Conservation (phyloP, 2,888 invertebrate genomes). For the Polietes domitor region DNA sequence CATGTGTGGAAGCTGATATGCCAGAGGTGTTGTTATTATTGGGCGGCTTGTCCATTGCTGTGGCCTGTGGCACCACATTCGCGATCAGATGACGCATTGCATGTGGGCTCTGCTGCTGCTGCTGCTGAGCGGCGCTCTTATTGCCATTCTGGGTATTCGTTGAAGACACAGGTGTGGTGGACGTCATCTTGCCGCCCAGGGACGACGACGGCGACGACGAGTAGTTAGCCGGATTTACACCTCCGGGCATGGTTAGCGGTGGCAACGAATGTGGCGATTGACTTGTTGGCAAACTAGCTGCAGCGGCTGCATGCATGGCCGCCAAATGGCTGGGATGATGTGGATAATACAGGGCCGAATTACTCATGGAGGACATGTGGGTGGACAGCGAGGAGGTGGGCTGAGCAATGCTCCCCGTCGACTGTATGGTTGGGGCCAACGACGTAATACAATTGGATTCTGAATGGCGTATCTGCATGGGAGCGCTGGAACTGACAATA, state of each 20-base stretch:
- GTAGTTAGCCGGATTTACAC: slow-evolving; percentile 53
- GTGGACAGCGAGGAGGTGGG: slow-evolving; percentile 73
- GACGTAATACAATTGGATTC: slow-evolving; percentile 71
- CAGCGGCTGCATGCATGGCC: slow-evolving; percentile 76
- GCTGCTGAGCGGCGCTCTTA: slow-evolving; percentile 74
- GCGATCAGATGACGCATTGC: slow-evolving; percentile 75
- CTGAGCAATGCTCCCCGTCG: slow-evolving; percentile 70
- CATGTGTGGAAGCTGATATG: slow-evolving; percentile 71
- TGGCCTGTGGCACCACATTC: slow-evolving; percentile 70
- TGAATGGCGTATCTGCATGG: slow-evolving; percentile 67
- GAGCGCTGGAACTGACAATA: slow-evolving; percentile 69
- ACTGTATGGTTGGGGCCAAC: slow-evolving; percentile 70
- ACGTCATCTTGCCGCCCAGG: slow-evolving; percentile 72
- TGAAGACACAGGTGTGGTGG: slow-evolving; percentile 69
- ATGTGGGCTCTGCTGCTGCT: slow-evolving; percentile 78
- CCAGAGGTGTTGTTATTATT: slow-evolving; percentile 59
- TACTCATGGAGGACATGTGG: slow-evolving; percentile 78
- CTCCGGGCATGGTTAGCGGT: slow-evolving; percentile 66
- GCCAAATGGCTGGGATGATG: slow-evolving; percentile 75
- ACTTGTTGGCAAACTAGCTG: slow-evolving; percentile 74
- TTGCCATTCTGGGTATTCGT: slow-evolving; percentile 68
- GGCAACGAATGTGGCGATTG: slow-evolving; percentile 64
- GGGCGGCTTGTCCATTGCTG: slow-evolving; percentile 71
- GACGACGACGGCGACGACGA: slow-evolving; percentile 35
- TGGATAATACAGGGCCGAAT: slow-evolving; percentile 76